A percentile compares a stretch with the other conserved stretches of the same genome.
Evolutionary conservation across 1,140 invertebrate species (phyloP).

Genomic region (Leguminivora glycinivorella): DNA sequence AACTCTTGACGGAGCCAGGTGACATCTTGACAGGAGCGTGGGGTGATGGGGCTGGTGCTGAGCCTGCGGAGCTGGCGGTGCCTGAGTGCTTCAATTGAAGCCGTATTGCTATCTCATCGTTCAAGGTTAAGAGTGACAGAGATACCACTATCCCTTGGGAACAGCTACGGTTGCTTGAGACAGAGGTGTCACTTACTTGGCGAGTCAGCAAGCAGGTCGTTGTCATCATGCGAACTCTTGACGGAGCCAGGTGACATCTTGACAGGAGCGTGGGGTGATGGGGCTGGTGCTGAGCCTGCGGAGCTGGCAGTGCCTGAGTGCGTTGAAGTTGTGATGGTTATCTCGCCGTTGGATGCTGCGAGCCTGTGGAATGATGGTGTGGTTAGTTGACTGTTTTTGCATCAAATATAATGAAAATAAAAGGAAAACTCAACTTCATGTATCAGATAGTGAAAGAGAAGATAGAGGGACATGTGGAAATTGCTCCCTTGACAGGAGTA

Average conservation of each 20-base stretch:
- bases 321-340: conserved; percentile 88
- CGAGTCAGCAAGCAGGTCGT: conserved; percentile 88
- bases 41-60: conserved; percentile 79
- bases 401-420: too few relatives aligned
- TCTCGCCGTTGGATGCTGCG: conserved; percentile 86
- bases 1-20: conserved; percentile 79
- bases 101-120: conserved; percentile 90
- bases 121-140: conserved; percentile 85
- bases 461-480: too few relatives aligned
- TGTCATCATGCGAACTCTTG: conserved; percentile 80
- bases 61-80: conserved; percentile 78
- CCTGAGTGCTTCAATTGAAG: conserved; percentile 83
- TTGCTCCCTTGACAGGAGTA: too few relatives aligned
- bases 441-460: too few relatives aligned
- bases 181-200: conserved; percentile 85
- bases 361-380: conserved; percentile 72
- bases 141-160: too few relatives aligned
- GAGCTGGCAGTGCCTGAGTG: conserved; percentile 79
- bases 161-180: too few relatives aligned
- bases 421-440: too few relatives aligned
- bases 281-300: conserved; percentile 78
- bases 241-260: conserved; percentile 78
- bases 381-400: background rate
- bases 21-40: conserved; percentile 80
- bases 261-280: conserved; percentile 81